Conservation (phyloP, 2,888 invertebrate species). For the Oscheius sp. region DNA sequence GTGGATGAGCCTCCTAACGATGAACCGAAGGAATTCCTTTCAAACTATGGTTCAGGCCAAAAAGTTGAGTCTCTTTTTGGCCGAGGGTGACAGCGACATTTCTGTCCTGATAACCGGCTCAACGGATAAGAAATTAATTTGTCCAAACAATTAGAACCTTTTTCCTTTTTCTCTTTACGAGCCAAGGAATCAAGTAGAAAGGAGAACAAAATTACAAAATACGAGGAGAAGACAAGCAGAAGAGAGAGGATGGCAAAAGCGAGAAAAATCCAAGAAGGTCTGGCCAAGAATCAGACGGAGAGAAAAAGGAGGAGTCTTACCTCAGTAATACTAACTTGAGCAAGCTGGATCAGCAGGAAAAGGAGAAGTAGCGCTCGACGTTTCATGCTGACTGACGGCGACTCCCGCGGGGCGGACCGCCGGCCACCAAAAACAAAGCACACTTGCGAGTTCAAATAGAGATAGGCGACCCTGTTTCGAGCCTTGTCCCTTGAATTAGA, state of each 20-base stretch:
- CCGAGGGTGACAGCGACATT: no score
- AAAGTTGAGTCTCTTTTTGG: no score
- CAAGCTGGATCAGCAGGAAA: not conserved
- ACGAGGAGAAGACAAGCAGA: not conserved
- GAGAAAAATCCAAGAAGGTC: not conserved
- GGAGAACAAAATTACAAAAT: not conserved
- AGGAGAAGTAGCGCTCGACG: slow-evolving; percentile 24
- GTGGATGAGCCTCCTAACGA: not conserved
- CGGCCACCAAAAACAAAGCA: slow-evolving; percentile 29
- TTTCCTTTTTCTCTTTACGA: no score
- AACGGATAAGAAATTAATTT: no score
- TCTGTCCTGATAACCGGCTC: no score
- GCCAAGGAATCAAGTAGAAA: no score
- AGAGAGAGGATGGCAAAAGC: not conserved
- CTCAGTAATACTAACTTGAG: slow-evolving; percentile 10
- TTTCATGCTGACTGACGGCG: slow-evolving; percentile 26
- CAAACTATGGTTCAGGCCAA: not conserved
- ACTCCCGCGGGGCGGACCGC: slow-evolving; percentile 7
- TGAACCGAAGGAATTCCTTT: not conserved
- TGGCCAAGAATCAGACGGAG: not conserved
- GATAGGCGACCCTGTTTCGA: slow-evolving; percentile 28
- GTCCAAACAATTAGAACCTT: no score
- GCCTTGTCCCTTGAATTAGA: slow-evolving; percentile 30
- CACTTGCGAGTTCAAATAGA: slow-evolving; percentile 31
- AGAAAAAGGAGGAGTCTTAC: not conserved